Evolutionary conservation across 2,113 vertebrate genomes (phyloP).

Genomic region (Eulemur macaco): DNA sequence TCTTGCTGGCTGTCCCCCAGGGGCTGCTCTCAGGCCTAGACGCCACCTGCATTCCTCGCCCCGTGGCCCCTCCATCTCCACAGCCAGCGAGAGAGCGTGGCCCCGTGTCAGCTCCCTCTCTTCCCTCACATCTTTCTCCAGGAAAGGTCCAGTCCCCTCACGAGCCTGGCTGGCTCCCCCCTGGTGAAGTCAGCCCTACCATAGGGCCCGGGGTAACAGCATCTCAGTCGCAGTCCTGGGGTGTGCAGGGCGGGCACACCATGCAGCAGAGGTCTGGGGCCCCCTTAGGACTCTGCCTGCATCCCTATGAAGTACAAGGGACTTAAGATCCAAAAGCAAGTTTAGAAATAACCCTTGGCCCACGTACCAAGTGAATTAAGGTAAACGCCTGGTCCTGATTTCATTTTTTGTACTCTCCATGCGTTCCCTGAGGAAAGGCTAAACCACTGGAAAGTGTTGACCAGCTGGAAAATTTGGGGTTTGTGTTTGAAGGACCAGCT

Average conservation of each 20-base stretch:
- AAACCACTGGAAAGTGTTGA: neutral
- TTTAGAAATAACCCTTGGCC: neutral
- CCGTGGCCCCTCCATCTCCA: fast-evolving
- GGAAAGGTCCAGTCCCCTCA: neutral
- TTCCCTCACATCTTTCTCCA: neutral
- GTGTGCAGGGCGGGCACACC: neutral
- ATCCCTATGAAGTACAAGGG: neutral
- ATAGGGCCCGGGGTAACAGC: fast-evolving
- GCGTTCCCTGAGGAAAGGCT: neutral
- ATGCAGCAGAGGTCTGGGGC: neutral
- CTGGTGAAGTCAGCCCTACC: neutral
- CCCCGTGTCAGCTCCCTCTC: neutral
- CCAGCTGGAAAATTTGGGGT: neutral
- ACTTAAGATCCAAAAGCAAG: neutral
- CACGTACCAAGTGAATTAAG: neutral
- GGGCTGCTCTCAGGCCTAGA: no score
- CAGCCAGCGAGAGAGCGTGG: neutral
- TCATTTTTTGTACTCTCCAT: neutral
- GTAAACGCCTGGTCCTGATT: no score
- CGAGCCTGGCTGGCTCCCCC: neutral
- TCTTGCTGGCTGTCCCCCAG: no score
- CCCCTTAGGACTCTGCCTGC: no score
- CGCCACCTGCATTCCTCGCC: fast-evolving
- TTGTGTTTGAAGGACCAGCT: neutral
- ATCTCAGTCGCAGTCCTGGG: fast-evolving